Evolutionary conservation across 2,797 vertebrate species (phyloP).

Genomic region (Microctenopoma lineatum): DNA sequence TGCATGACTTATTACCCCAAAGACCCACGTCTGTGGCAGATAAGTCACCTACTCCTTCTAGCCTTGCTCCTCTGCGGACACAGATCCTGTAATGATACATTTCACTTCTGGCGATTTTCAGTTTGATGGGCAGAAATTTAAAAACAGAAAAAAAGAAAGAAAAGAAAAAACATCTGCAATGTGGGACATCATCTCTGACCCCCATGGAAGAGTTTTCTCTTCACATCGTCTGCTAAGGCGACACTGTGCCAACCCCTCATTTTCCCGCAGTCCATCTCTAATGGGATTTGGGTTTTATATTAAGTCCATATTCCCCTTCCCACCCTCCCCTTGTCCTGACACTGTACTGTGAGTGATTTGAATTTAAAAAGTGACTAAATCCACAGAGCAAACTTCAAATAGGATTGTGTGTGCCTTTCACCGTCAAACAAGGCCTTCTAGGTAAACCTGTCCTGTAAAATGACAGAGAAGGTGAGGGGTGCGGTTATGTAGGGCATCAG

Average conservation of each 20-base stretch:
- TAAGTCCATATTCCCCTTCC: constrained; percentile 75
- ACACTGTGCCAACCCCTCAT: constrained; percentile 80
- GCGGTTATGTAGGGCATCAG: constrained; percentile 75
- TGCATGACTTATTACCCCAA: constrained; percentile 88
- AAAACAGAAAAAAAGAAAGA: constrained; percentile 71
- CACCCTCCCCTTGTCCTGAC: constrained; percentile 70
- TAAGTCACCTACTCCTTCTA: constrained; percentile 84
- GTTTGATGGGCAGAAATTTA: constrained; percentile 73
- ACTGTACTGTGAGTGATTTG: constrained; percentile 78
- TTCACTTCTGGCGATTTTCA: constrained; percentile 85
- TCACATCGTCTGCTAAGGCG: constrained; percentile 72
- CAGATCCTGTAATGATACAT: constrained; percentile 87
- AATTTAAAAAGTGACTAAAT: constrained; percentile 83
- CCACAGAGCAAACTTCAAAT: constrained; percentile 78
- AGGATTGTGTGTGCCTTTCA: constrained; percentile 72
- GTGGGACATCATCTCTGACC: constrained; percentile 84
- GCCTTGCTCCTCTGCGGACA: constrained; percentile 79
- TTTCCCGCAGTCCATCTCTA: constrained; percentile 83
- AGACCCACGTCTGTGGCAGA: constrained; percentile 80
- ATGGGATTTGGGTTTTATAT: constrained; percentile 88
- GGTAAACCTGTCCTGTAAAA: constrained; percentile 74
- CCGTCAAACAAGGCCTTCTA: constrained; percentile 75
- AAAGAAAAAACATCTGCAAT: constrained; percentile 52
- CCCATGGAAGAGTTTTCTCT: constrained; percentile 83
- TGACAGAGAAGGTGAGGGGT: constrained; percentile 78